Base-by-base conservation (phyloP, 1,140 invertebrate genomes). In the Euglossa dilemma region DNA sequence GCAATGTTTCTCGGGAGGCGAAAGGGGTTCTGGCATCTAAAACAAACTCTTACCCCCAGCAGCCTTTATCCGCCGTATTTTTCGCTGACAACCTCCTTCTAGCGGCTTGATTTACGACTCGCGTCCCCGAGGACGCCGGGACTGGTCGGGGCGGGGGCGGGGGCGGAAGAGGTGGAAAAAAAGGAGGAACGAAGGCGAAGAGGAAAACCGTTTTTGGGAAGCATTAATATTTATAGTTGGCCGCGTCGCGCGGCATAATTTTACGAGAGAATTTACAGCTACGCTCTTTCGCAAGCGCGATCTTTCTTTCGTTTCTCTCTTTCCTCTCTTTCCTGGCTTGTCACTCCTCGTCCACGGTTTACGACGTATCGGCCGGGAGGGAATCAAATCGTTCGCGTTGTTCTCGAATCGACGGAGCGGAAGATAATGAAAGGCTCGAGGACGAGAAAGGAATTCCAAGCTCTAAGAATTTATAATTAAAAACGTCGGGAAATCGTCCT, bases 151-250 rank as follows among this genome's bases (percentile, higher is more conserved):
- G 36, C 47, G 8, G 23, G 56, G 25, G 18, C 45, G 28, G 23
- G 23, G 11, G 11, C 64, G 45, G 79, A 25, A 28, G 18, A 67
- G 52, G 6, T 16, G 54, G 36, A 23, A 50, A 59, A 59, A 74
- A 69, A 80, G 64, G 47, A 80, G 56, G 36, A 80, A 79, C 70
- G 74, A 85, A 87, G 80, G 70, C 84, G 79, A 75, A 80, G 84
- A 85, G 85, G 85, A 89, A 84, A 87, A 89, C 84, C 84, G 87
- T 90, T 89, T 90, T 90, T 89, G 87, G 87, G 85, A 90, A 89
- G 86, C 89, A 90, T 91, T 90, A 90, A 91, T 91, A 91, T 91
- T 91, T 91, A 91, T 91, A 86, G 90, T 90, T 90, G 85, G 86
- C 86, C 89, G 79, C 73, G 69, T 85, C 66, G 80, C 59, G 61